A percentile compares a stretch with the other conserved stretches of the same genome.
Evolutionary conservation across 2,888 invertebrate genomes (phyloP).

Genomic region (Campoplex capitator): DNA sequence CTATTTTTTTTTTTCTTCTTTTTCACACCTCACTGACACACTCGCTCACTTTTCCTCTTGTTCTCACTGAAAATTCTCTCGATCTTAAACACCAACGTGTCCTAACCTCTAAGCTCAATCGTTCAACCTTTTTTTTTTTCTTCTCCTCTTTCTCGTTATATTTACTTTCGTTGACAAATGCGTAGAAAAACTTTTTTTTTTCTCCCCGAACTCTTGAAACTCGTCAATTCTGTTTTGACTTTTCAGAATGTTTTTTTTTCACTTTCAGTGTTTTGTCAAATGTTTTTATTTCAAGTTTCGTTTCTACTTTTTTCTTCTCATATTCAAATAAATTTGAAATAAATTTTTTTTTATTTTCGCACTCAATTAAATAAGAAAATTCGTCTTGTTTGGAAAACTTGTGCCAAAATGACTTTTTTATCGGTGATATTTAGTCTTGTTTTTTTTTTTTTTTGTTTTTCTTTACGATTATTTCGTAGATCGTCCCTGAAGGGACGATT

Average conservation of each 20-base stretch:
- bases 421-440: background rate
- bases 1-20: constrained; percentile 28
- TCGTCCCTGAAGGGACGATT: background rate
- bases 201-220: too few relatives aligned
- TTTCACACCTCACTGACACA: constrained; percentile 38
- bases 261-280: too few relatives aligned
- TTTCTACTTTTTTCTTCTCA: too few relatives aligned
- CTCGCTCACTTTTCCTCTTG: constrained; percentile 35
- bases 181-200: background rate
- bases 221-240: background rate
- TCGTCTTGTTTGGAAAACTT: too few relatives aligned
- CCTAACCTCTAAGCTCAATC: too few relatives aligned
- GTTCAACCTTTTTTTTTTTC: background rate
- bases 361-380: background rate
- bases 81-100: background rate
- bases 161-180: background rate
- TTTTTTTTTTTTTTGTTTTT: background rate
- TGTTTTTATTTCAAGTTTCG: too few relatives aligned
- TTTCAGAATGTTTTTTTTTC: background rate
- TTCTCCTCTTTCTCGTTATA: background rate
- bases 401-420: too few relatives aligned
- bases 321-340: too few relatives aligned
- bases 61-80: background rate
- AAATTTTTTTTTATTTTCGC: background rate
- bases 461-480: background rate